Evolutionary conservation across 2,888 invertebrate genomes (phyloP).

Genomic region (Metacarcinus magister): DNA sequence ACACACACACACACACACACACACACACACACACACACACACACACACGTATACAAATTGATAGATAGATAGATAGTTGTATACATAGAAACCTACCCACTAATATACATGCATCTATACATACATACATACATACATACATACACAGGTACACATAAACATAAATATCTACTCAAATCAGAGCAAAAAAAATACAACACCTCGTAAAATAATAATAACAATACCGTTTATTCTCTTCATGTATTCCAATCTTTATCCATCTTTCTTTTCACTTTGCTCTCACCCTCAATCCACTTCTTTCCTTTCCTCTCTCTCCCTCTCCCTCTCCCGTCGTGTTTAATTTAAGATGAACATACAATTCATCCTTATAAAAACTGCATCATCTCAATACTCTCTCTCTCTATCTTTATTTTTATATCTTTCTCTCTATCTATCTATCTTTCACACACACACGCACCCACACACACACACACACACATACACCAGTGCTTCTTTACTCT

Average conservation of each 20-base stretch:
- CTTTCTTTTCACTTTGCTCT: too few relatives aligned
- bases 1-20: conserved; percentile 38
- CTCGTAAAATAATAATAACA: too few relatives aligned
- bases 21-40: conserved; percentile 51
- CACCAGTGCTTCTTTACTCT: neutral
- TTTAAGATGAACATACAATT: neutral
- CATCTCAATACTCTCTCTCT: too few relatives aligned
- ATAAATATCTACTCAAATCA: neutral
- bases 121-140: neutral
- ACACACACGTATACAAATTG: neutral
- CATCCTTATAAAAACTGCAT: neutral
- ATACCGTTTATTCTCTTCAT: too few relatives aligned
- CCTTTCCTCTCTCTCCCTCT: too few relatives aligned
- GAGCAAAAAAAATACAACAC: neutral
- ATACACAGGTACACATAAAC: neutral
- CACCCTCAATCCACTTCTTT: neutral
- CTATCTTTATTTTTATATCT: too few relatives aligned
- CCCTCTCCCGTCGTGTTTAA: neutral
- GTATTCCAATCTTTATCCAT: too few relatives aligned
- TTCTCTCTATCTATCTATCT: too few relatives aligned
- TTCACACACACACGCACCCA: neutral
- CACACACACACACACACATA: neutral
- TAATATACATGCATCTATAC: neutral
- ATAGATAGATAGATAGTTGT: conserved; percentile 4
- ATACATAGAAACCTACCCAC: neutral